A percentile compares a stretch with the other conserved stretches of the same genome.
These are phyloP conservation scores for Xiphophorus hellerii DNA, from an alignment of 2,113 vertebrate genomes.

Conservation along the genomic window DNA sequence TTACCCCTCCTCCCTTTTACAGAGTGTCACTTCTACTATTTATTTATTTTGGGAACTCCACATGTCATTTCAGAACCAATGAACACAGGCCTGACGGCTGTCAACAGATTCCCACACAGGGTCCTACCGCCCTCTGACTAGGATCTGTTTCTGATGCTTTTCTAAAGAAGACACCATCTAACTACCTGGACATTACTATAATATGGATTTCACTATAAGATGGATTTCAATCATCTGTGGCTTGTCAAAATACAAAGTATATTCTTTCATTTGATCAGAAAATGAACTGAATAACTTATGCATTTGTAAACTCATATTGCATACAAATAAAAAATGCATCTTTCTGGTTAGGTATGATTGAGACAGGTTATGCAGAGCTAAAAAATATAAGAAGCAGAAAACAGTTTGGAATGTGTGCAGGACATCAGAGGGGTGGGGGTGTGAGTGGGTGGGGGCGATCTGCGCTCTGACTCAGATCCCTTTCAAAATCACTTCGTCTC, in stretches of 20 bases:
- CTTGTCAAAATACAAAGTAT: background rate
- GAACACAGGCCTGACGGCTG: constrained; percentile 74
- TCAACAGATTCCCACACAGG: constrained; percentile 73
- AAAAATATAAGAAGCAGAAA: constrained; percentile 20
- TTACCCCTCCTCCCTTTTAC: constrained; percentile 32
- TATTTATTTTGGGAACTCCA: constrained; percentile 75
- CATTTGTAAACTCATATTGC: background rate
- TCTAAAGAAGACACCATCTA: background rate
- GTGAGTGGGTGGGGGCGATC: background rate
- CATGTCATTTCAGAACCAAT: constrained; percentile 69
- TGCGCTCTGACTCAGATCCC: constrained; percentile 64
- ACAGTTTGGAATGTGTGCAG: constrained; percentile 71
- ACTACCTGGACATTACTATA: background rate
- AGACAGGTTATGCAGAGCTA: constrained; percentile 24
- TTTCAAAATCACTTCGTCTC: constrained; percentile 79
- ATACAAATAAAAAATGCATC: background rate
- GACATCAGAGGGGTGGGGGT: constrained; percentile 41
- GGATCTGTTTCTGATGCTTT: constrained; percentile 17
- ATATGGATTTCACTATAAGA: background rate
- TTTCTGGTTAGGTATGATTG: constrained; percentile 9
- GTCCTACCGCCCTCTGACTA: background rate
- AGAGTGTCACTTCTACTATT: constrained; percentile 64
- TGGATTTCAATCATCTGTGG: background rate
- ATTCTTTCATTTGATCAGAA: no score
- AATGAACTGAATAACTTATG: no score